Conservation (phyloP, 2,797 vertebrate species). For the Xiphophorus birchmanni region DNA sequence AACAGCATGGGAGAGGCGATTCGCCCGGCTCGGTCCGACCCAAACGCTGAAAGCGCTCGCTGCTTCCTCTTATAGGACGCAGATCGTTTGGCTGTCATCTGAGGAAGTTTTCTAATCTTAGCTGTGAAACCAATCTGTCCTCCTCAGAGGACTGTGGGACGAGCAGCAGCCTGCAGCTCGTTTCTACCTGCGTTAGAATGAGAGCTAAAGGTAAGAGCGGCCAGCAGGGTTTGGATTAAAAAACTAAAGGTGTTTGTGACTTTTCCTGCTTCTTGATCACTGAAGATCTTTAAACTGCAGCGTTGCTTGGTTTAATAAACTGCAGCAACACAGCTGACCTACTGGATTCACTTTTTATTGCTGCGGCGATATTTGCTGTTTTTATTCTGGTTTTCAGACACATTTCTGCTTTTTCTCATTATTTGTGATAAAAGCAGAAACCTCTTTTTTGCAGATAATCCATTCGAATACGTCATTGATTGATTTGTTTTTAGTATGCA, state of each 20-base stretch:
- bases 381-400: background rate
- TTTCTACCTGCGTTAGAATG: constrained; percentile 74
- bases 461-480: background rate
- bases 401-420: background rate
- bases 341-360: background rate
- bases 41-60: constrained; percentile 53
- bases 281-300: background rate
- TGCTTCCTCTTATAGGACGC: constrained; percentile 80
- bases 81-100: constrained; percentile 80
- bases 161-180: constrained; percentile 33
- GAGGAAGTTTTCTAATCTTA: constrained; percentile 85
- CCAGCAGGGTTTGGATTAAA: background rate
- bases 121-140: constrained; percentile 68
- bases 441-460: background rate
- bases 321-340: background rate
- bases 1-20: background rate
- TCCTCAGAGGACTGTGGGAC: constrained; percentile 32
- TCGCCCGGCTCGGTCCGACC: constrained; percentile 53
- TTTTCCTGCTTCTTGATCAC: background rate
- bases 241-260: background rate
- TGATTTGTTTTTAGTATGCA: background rate
- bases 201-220: constrained; percentile 75
- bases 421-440: background rate
- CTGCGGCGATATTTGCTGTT: background rate
- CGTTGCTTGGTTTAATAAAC: background rate